These are phyloP conservation scores for Dendrolimus houi DNA, from an alignment of 2,888 invertebrate genomes.

Conservation along the genomic window DNA sequence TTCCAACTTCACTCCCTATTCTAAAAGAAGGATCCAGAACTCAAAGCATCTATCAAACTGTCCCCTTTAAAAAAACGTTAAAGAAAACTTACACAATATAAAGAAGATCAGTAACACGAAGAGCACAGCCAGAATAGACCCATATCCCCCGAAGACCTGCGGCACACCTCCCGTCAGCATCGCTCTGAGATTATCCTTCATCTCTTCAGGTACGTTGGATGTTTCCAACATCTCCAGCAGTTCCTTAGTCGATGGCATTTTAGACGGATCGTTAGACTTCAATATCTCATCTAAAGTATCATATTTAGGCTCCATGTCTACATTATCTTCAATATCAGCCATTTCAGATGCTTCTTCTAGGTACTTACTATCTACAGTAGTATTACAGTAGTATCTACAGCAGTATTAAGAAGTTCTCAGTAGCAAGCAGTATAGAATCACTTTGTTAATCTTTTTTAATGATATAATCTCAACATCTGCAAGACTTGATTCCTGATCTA, in stretches of 20 bases:
- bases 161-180: slow-evolving; percentile 64
- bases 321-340: slow-evolving; percentile 23
- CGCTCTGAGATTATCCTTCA: slow-evolving; percentile 74
- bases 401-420: too few relatives aligned
- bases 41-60: too few relatives aligned
- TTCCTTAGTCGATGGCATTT: slow-evolving; percentile 69
- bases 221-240: slow-evolving; percentile 75
- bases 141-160: slow-evolving; percentile 42
- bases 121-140: slow-evolving; percentile 35
- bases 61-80: slow-evolving; percentile 8
- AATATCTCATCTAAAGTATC: slow-evolving; percentile 39
- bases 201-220: slow-evolving; percentile 77
- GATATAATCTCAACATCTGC: too few relatives aligned
- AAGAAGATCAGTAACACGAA: slow-evolving; percentile 47
- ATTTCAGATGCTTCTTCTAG: slow-evolving; percentile 14
- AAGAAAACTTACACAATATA: slow-evolving; percentile 46
- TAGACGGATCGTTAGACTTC: slow-evolving; percentile 40
- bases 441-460: too few relatives aligned
- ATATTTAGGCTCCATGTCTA: slow-evolving; percentile 13
- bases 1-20: too few relatives aligned
- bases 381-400: too few relatives aligned
- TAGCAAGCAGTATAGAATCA: too few relatives aligned
- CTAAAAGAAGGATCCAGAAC: too few relatives aligned
- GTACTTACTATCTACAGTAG: too few relatives aligned
- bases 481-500: too few relatives aligned